Evolutionary conservation across 2,797 vertebrate genomes (phyloP).

Genomic region (Podarcis lilfordi): DNA sequence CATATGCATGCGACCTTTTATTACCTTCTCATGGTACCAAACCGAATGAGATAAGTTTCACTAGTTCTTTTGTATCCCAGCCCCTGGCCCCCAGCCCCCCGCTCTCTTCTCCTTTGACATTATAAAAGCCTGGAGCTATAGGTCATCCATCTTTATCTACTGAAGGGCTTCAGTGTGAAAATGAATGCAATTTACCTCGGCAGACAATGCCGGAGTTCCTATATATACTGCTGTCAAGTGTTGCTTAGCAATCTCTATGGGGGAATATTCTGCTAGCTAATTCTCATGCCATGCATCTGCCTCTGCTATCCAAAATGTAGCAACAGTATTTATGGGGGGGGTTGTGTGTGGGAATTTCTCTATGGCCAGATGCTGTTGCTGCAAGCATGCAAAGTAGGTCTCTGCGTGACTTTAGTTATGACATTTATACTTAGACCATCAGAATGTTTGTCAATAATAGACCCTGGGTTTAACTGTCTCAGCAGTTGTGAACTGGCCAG

Average conservation of each 20-base stretch:
- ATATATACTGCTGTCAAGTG: conserved; percentile 17
- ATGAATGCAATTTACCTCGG: conserved; percentile 17
- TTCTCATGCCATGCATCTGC: conserved; percentile 5
- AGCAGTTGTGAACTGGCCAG: background rate
- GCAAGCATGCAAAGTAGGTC: background rate
- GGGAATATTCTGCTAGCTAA: background rate
- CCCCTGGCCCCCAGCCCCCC: background rate
- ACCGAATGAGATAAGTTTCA: background rate
- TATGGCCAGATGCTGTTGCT: background rate
- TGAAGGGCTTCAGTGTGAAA: conserved; percentile 15
- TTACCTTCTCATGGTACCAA: background rate
- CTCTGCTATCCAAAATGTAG: conserved; percentile 7
- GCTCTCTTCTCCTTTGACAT: background rate
- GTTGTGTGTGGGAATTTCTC: too few relatives aligned
- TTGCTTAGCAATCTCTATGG: conserved; percentile 37
- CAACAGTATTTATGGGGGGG: background rate
- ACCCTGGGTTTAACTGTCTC: background rate
- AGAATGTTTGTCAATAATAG: background rate
- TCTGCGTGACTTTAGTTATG: background rate
- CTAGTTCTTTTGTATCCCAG: background rate
- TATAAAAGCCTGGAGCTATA: conserved; percentile 9
- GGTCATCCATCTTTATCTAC: conserved; percentile 31
- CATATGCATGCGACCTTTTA: background rate
- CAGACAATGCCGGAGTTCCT: conserved; percentile 15
- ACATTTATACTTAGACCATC: background rate